Conservation (phyloP, 2,113 vertebrate species). For the Varanus salvator region DNA sequence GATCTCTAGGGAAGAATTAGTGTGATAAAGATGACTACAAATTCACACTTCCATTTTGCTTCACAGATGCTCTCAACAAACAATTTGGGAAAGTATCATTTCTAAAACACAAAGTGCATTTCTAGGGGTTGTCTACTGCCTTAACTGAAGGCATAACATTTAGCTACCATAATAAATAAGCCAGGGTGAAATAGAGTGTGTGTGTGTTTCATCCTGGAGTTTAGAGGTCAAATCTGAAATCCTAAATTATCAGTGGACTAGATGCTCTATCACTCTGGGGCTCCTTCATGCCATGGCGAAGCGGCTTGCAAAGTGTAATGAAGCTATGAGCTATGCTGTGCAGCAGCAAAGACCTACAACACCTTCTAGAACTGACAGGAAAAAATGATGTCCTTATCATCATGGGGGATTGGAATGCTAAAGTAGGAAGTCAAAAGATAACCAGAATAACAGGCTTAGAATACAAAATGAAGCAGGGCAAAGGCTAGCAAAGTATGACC, state of each 20-base stretch:
- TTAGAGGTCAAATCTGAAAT: neutral
- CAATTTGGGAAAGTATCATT: slow-evolving; percentile 54
- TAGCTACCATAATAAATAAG: neutral
- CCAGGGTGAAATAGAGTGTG: neutral
- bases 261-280: no score
- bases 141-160: neutral
- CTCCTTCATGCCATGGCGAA: no score
- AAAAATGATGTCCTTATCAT: no score
- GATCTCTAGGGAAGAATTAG: slow-evolving; percentile 63
- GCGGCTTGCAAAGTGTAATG: no score
- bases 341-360: no score
- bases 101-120: slow-evolving; percentile 52
- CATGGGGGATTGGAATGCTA: no score
- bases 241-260: neutral
- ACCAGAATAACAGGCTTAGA: no score
- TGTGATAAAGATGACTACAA: slow-evolving; percentile 62
- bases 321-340: no score
- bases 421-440: no score
- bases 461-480: no score
- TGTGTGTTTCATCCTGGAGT: neutral
- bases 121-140: slow-evolving; percentile 17
- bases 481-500: no score
- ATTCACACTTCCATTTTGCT: slow-evolving; percentile 61
- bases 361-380: no score
- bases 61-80: slow-evolving; percentile 53